Evolutionary conservation across 35 echinoderm and acorn worm species (phyloP).

Genomic region (Apostichopus parvimensis): DNA sequence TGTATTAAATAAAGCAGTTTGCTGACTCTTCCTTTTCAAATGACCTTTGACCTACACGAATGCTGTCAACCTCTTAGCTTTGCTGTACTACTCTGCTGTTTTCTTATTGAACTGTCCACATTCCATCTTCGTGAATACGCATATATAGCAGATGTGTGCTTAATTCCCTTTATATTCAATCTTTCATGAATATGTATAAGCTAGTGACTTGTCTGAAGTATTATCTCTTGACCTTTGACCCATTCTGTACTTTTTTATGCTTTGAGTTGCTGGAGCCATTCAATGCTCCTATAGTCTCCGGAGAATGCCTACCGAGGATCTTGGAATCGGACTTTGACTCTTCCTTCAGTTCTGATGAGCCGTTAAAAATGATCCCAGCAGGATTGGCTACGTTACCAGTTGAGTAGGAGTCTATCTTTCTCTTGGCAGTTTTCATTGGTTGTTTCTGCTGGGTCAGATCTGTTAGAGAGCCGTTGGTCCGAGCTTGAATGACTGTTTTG

Average conservation of each 20-base stretch:
- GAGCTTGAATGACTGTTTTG: not conserved
- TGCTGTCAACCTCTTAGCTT: no score
- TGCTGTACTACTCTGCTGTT: no score
- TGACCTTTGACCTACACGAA: no score
- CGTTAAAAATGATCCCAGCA: not conserved
- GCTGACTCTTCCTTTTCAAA: no score
- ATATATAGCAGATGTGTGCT: no score
- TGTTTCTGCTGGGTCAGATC: no score
- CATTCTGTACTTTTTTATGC: slow-evolving; percentile 28
- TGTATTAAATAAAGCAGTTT: no score
- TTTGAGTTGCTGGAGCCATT: not conserved
- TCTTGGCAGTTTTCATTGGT: not conserved
- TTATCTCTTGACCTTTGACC: slow-evolving; percentile 33
- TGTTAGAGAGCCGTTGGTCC: not conserved
- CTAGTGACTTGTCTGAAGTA: not conserved
- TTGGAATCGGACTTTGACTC: not conserved
- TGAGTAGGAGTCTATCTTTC: not conserved
- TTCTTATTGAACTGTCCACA: no score
- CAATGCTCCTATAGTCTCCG: slow-evolving; percentile 22
- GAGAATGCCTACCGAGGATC: not conserved
- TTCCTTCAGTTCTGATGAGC: not conserved
- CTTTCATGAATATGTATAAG: not conserved
- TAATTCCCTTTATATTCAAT: not conserved
- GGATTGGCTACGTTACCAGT: not conserved
- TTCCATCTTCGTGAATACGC: no score